These are phyloP conservation scores for Cremastinae sp. DNA, from an alignment of 2,888 invertebrate genomes.

Conservation along the genomic window DNA sequence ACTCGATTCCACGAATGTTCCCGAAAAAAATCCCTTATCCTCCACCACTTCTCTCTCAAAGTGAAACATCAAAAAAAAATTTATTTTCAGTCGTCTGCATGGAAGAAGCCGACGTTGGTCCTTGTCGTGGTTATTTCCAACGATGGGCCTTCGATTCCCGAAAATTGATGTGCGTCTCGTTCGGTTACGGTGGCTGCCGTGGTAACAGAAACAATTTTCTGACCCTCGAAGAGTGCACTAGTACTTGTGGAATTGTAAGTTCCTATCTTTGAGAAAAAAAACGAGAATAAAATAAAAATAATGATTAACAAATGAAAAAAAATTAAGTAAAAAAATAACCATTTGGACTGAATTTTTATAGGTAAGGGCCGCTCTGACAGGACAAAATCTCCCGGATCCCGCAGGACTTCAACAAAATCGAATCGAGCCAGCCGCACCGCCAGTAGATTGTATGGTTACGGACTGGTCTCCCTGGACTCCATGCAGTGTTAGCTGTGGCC, in stretches of 20 bases:
- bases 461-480: constrained; percentile 92
- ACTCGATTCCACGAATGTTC: background rate
- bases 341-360: constrained; percentile 40
- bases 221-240: constrained; percentile 88
- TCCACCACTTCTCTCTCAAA: background rate
- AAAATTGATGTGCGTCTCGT: constrained; percentile 90
- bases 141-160: constrained; percentile 92
- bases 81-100: constrained; percentile 88
- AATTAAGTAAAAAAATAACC: background rate
- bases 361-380: constrained; percentile 69
- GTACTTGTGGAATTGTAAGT: constrained; percentile 85
- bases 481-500: constrained; percentile 91
- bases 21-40: background rate
- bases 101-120: constrained; percentile 89
- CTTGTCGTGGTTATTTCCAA: constrained; percentile 92
- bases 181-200: constrained; percentile 93
- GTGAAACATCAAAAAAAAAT: background rate
- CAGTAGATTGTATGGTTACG: constrained; percentile 87
- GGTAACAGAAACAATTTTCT: constrained; percentile 96
- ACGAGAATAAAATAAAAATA: constrained; percentile 7
- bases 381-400: constrained; percentile 59
- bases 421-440: constrained; percentile 58
- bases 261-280: background rate
- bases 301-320: background rate
- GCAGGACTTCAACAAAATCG: constrained; percentile 55